These are phyloP conservation scores for Lymantria monacha DNA, from an alignment of 2,888 invertebrate genomes.

Conservation along the genomic window DNA sequence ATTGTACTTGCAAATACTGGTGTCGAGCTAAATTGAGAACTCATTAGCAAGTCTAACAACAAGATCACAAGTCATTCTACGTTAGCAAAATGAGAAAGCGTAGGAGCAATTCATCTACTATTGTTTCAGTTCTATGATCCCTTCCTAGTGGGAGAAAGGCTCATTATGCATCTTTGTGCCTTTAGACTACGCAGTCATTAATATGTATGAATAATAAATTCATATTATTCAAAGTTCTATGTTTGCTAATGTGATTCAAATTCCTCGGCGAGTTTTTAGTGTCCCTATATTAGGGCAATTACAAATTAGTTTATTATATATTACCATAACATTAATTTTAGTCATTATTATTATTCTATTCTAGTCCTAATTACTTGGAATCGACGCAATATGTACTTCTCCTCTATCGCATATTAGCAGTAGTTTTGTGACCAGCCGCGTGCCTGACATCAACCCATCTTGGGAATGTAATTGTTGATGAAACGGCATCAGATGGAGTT, in stretches of 20 bases:
- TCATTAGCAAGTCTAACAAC: constrained; percentile 74
- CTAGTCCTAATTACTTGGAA: too few relatives aligned
- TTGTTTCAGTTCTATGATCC: constrained; percentile 42
- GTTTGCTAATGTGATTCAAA: constrained; percentile 20
- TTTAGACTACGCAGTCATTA: constrained; percentile 47
- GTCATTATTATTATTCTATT: too few relatives aligned
- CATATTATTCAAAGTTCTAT: constrained; percentile 22
- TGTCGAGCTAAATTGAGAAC: constrained; percentile 62
- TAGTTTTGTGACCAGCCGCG: too few relatives aligned
- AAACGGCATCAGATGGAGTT: too few relatives aligned
- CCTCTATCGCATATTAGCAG: too few relatives aligned
- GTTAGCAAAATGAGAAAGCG: constrained; percentile 26
- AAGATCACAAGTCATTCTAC: constrained; percentile 65
- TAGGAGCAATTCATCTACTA: constrained; percentile 41
- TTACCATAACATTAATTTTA: too few relatives aligned
- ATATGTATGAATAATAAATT: constrained; percentile 36
- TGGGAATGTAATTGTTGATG: too few relatives aligned
- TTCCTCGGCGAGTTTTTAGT: not conserved
- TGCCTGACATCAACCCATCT: too few relatives aligned
- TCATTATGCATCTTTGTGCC: constrained; percentile 54
- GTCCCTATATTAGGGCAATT: not conserved
- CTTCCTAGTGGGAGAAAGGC: constrained; percentile 39
- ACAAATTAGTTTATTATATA: not conserved
- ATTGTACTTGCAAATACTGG: constrained; percentile 49
- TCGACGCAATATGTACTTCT: too few relatives aligned